Base-by-base conservation (phyloP, 2,797 vertebrate species). In the Pygocentrus nattereri region DNA sequence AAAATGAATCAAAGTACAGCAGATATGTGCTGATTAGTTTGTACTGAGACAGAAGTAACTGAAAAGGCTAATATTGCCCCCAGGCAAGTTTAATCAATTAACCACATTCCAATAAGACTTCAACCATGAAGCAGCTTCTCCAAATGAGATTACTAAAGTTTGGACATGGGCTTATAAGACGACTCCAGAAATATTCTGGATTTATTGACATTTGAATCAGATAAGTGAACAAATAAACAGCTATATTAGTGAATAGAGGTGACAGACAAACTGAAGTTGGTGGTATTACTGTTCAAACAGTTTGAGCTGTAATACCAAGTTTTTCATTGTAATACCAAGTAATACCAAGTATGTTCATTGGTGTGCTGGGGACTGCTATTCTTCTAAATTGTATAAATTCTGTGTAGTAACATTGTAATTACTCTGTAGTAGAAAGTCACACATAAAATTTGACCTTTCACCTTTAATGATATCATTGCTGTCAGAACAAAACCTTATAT, bases 1-100 rank as follows among this genome's bases (percentile, higher is more conserved):
- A 88, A 59, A 91, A 91, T 92, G 92, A 93, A 89, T 19, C 71
- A 87, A 89, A 87, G 79, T 79, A 23, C 10, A 19, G 16, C 27
- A 61, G 44, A 61, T 81, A n/a, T 47, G 16, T 58, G 15, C n/a
- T 41, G 47, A 34, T 59, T 69, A 62, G 11, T 70, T 27, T 44
- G 19, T 41, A 3, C 11, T 38, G 15, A 87, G 85, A 91, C 89
- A 91, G 88, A 92, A 90, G 89, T 91, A 91, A 92, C 91, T 88
- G 89, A 86, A 89, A 88, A 87, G 65, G 27, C 90, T 91, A 92
- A 92, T 93, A 92, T 88, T 69, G 88, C 78, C 88, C 87, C 85
- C 34, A 87, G 10, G 21, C 73, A 81, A 87, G 87, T 91, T 92
- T 84, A 90, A 91, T 90, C 89, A 81, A 79, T 86, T 80, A 64